A percentile compares a stretch with the other conserved stretches of the same genome.
phyloP scores from a whole-genome alignment of 2,888 invertebrate species.

The Thalpophila matura region DNA sequence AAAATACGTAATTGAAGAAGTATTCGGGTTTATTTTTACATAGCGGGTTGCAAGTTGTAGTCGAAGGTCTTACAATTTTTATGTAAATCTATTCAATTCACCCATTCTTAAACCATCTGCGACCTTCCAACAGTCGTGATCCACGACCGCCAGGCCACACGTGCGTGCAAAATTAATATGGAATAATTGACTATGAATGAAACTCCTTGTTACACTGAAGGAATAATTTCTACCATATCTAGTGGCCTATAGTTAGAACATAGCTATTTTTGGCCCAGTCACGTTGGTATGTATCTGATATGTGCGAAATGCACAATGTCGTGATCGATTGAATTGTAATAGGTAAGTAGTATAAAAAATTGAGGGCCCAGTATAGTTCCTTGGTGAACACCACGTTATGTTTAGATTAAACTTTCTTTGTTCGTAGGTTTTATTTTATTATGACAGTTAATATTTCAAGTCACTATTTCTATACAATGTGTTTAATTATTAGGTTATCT shows the following conservation, averaged over 20 bases:
- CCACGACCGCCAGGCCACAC: constrained; percentile 64
- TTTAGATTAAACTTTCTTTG: constrained; percentile 44
- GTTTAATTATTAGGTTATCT: constrained; percentile 9
- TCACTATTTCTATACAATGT: constrained; percentile 18
- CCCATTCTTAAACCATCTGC: constrained; percentile 49
- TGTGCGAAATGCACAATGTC: constrained; percentile 51
- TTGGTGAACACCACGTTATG: constrained; percentile 37
- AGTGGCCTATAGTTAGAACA: constrained; percentile 35
- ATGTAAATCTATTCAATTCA: constrained; percentile 48
- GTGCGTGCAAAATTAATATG: constrained; percentile 68
- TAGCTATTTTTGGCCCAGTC: constrained; percentile 61
- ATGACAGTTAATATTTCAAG: constrained; percentile 32
- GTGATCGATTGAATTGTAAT: constrained; percentile 41
- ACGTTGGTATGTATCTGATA: constrained; percentile 58
- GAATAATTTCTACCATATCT: constrained; percentile 62
- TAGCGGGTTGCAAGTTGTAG: background rate
- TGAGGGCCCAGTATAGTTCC: constrained; percentile 22
- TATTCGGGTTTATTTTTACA: constrained; percentile 2
- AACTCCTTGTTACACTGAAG: constrained; percentile 63
- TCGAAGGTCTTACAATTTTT: constrained; percentile 17
- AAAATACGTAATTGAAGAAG: too few species aligned
- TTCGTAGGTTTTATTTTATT: constrained; percentile 30
- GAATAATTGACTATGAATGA: constrained; percentile 70
- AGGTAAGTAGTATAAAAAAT: constrained; percentile 2
- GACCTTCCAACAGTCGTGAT: constrained; percentile 65